Evolutionary conservation across 2,797 vertebrate species (phyloP), one percentile per base, ranked within the genome.

Genomic region (Dallia pectoralis): DNA sequence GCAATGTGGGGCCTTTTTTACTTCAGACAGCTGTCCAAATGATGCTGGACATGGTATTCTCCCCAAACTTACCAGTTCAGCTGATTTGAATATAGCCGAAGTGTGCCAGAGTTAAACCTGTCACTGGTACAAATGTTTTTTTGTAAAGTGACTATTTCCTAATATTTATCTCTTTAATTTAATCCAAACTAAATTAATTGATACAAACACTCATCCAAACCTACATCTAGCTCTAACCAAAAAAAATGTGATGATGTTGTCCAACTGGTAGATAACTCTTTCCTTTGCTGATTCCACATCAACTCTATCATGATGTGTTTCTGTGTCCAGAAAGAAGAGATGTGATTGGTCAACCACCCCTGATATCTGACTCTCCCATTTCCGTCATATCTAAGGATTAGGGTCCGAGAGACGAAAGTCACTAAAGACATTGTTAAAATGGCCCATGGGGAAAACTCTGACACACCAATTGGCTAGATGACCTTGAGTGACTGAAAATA

Each of bases 1-100:
- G 83, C 56, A 84, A 89, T 87, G 85, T 78, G 78, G 75, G 79
- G 82, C 19, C 72, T 86, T 83, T 85, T 79, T 69, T 27, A 75
- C 76, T 9, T 33, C 82, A 40, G 82, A 87, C 93, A 93, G 91
- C 91, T 93, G 91, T 87, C 87, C 89, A 89, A 90, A 91, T 90
- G 87, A 86, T 75, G 72, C 69, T 84, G 79, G 85, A 74, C 84
- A 77, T 88, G 88, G 76, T 88, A 89, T 91, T 93, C 88, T 80
- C 83, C 88, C 87, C 82, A 77, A 75, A 78, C 72, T 80, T 78
- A 78, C 70, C 80, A 80, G 77, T 85, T 88, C 92, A 94, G 90
- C 89, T 91, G 92, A 89, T 79, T 47, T 15, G 25, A 82, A 82
- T 77, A 81, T 76, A 78, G 81, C 80, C 77, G 77, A 89, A 71